Conservation (phyloP, 1,140 invertebrate species). For the Schmidtea mediterranea region DNA sequence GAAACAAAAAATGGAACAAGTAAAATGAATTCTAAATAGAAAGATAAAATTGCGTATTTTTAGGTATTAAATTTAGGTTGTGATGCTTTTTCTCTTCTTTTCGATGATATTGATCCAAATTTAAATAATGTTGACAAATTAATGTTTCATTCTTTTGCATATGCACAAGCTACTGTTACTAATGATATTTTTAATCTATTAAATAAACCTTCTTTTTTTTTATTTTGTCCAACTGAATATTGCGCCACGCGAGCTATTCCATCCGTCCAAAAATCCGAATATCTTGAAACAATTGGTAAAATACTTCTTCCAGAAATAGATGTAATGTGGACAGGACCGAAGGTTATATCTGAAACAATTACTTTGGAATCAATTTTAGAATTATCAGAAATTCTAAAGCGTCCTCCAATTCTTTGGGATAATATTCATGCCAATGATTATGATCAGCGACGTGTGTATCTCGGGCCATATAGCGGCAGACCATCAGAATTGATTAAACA, state of each 20-base stretch:
- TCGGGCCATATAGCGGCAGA: conserved; percentile 73
- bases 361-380: conserved; percentile 66
- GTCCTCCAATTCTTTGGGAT: conserved; percentile 90
- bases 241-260: conserved; percentile 63
- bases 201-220: conserved; percentile 49
- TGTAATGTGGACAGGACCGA: conserved; percentile 83
- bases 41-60: no score
- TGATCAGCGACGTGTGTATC: conserved; percentile 77
- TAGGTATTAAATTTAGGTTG: conserved; percentile 43
- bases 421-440: conserved; percentile 99
- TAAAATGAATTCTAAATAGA: conserved; percentile 46
- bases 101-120: conserved; percentile 92
- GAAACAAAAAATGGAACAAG: conserved; percentile 79
- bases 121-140: conserved; percentile 83
- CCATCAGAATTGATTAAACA: conserved; percentile 40
- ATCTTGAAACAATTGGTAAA: conserved; percentile 70
- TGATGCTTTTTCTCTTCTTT: conserved; percentile 73
- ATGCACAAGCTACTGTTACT: conserved; percentile 81
- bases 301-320: conserved; percentile 54
- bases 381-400: conserved; percentile 55
- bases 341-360: conserved; percentile 68
- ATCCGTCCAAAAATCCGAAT: conserved; percentile 49
- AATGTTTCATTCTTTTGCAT: conserved; percentile 82
- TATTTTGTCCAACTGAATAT: conserved; percentile 93
- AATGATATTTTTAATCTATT: conserved; percentile 83